Evolutionary conservation across 2,797 vertebrate genomes (phyloP).

Genomic region (Phrynocephalus guinanensis): DNA sequence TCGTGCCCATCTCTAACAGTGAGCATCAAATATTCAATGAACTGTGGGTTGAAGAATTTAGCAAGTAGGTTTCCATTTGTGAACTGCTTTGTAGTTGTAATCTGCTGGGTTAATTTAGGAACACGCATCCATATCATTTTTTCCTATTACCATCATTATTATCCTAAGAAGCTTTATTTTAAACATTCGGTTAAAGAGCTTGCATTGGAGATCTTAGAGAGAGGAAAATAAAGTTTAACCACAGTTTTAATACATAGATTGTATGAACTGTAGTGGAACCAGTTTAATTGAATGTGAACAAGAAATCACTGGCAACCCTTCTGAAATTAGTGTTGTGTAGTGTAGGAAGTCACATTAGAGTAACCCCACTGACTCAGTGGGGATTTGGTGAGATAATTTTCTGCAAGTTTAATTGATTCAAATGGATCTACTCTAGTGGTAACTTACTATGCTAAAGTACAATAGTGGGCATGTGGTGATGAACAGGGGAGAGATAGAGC

Average conservation of each 20-base stretch:
- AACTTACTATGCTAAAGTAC: no score
- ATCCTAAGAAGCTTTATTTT: not conserved
- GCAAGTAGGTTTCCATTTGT: not conserved
- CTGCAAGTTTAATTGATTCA: no score
- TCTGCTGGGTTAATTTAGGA: not conserved
- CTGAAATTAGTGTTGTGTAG: not conserved
- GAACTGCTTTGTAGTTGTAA: not conserved
- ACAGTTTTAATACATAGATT: not conserved
- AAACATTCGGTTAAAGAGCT: not conserved
- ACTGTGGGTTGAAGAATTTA: not conserved
- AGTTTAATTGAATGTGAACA: slow-evolving; percentile 9
- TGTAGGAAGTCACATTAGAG: no score
- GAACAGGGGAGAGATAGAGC: no score
- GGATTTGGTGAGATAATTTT: no score
- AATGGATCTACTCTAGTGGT: no score
- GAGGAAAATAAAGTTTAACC: not conserved
- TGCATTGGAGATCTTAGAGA: not conserved
- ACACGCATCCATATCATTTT: not conserved
- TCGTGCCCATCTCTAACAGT: no score
- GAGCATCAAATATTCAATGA: not conserved
- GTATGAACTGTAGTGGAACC: not conserved
- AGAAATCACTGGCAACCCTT: not conserved
- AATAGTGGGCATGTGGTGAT: no score
- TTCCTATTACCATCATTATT: not conserved
- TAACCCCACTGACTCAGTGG: no score